Base-by-base conservation (phyloP, 2,888 invertebrate species). In the Drepanosiphum platanoidis region DNA sequence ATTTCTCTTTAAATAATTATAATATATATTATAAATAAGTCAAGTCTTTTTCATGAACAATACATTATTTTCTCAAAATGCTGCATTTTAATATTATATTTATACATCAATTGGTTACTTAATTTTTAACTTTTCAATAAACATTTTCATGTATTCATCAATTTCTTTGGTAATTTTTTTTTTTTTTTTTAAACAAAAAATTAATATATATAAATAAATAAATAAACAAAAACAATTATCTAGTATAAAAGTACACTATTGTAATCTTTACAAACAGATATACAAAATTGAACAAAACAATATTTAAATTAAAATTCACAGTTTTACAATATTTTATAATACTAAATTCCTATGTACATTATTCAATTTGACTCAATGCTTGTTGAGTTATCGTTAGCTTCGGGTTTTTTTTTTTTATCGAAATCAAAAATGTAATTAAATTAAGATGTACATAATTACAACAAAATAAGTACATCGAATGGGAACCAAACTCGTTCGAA, bases 21-120 rank as follows among this genome's bases (percentile, higher is more conserved):
- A 68, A 83, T 68, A 58, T 58, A 84, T 77, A 36, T 75, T 83
- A 75, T 70, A 84, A 64, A 42, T 58, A 77, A 68, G 30, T 66
- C 30, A 84, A 84, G 84, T 84, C 84, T 84, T 84, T 84, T 84
- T 84, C 42, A 70, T 52, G 75, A 84, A 84, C 66, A 83, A 83
- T 75, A 46, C 75, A 75, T 77, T 66, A 66, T 52, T 77, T 75
- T 83, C 7, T 68, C 66, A 75, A 75, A 75, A 34, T 75, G 13
- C 58, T 68, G 75, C 13, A 18, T 74, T 82, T 83, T 64, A 18
- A 83, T 36, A 75, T 72, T 64, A 74, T 74, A 52, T 39, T 84
- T 84, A 39, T 77, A 83, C 66, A 75, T 66, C 39, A 32, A 36
- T 58, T 75, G 7, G 15, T 84, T 74, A 83, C 74, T 83, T 84